Evolutionary conservation across 2,113 vertebrate species (phyloP).

Genomic region (Xiphophorus couchianus): DNA sequence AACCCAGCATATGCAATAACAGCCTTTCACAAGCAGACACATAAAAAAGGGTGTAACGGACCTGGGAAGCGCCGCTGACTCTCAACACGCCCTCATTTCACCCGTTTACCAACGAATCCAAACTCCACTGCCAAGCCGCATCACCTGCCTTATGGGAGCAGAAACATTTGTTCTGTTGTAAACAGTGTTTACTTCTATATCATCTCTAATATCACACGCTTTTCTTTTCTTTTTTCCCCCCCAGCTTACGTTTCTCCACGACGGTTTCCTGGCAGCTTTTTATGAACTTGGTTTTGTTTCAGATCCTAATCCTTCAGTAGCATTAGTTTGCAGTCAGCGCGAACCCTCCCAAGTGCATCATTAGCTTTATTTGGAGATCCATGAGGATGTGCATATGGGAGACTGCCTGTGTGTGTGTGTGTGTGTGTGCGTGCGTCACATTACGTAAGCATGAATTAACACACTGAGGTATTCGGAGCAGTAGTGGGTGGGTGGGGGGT

Average conservation of each 20-base stretch:
- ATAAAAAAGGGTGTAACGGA: background rate
- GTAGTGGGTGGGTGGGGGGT: conserved; percentile 19
- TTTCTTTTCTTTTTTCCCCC: too few relatives aligned
- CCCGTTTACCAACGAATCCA: background rate
- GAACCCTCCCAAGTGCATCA: conserved; percentile 29
- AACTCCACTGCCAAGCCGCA: background rate
- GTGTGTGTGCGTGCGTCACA: background rate
- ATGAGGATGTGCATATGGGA: background rate
- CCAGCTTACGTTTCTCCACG: background rate
- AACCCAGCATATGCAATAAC: background rate
- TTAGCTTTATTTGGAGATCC: conserved; percentile 42
- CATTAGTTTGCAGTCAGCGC: background rate
- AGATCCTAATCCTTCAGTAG: conserved; percentile 22
- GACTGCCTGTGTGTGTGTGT: background rate
- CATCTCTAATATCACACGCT: background rate
- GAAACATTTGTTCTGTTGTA: background rate
- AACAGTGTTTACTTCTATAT: background rate
- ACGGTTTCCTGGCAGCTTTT: conserved; percentile 3
- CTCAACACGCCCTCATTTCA: background rate
- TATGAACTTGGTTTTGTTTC: conserved; percentile 5
- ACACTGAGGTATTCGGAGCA: conserved; percentile 25
- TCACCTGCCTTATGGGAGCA: background rate
- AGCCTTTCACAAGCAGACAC: background rate
- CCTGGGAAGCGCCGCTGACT: background rate
- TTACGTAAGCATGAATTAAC: conserved; percentile 61